Evolutionary conservation across 2,888 invertebrate species (phyloP).

Genomic region (Serrognathus titanus): DNA sequence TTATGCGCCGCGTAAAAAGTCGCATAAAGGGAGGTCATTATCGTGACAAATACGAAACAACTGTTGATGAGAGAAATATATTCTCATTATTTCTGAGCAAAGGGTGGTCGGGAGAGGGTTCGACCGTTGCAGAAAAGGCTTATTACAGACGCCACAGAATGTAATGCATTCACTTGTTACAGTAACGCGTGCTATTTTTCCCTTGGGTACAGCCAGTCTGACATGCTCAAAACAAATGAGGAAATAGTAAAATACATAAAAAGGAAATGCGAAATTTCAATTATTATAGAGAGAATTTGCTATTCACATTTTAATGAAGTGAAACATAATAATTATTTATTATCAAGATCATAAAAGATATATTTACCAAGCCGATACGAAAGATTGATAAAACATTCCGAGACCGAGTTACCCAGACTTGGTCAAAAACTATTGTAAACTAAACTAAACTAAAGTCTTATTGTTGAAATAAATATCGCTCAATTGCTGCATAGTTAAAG

Average conservation of each 20-base stretch:
- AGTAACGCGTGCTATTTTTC: conserved; percentile 44
- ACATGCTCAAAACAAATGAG: conserved; percentile 12
- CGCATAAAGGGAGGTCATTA: background rate
- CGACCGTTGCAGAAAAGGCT: conserved; percentile 32
- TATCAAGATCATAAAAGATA: no score
- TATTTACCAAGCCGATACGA: no score
- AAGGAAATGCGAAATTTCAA: no score
- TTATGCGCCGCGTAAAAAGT: background rate
- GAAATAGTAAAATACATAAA: conserved; percentile 10
- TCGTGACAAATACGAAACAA: background rate
- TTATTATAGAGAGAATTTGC: no score
- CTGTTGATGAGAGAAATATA: conserved; percentile 13
- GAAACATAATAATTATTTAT: no score
- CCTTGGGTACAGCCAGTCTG: conserved; percentile 39
- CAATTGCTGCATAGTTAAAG: no score
- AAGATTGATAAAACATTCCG: no score
- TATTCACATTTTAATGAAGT: no score
- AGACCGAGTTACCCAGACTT: no score
- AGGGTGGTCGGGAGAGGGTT: conserved; percentile 22
- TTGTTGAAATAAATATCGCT: no score
- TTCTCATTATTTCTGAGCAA: conserved; percentile 21
- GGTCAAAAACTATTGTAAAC: no score
- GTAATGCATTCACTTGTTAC: conserved; percentile 35
- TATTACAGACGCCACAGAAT: conserved; percentile 30
- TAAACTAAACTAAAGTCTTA: no score